Percentiles rank a stretch among this genome's conserved stretches.
phyloP scores from a whole-genome alignment of 2,888 invertebrate genomes.

The Acleris holmiana region DNA sequence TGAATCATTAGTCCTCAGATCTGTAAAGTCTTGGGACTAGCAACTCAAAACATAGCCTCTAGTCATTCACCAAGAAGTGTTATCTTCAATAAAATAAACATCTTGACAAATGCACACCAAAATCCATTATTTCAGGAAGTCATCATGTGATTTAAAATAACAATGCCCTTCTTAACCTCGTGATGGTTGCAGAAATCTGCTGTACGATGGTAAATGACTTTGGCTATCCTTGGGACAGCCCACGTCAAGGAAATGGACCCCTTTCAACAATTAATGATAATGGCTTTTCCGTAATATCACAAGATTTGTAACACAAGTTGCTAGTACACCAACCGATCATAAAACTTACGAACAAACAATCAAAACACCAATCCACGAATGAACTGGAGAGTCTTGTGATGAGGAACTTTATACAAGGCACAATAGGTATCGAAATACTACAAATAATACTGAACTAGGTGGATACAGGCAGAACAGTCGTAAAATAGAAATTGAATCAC shows the following conservation, averaged over 20 bases:
- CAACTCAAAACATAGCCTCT: constrained; percentile 5
- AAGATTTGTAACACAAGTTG: not conserved
- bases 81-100: no score
- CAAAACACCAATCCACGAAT: constrained; percentile 8
- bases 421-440: constrained; percentile 22
- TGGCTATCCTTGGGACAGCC: no score
- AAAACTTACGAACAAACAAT: constrained; percentile 9
- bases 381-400: constrained; percentile 20
- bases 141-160: no score
- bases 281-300: no score
- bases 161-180: no score
- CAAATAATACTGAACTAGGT: constrained; percentile 33
- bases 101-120: no score
- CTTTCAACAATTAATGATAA: no score
- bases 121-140: no score
- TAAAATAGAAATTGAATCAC: not conserved
- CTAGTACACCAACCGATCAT: not conserved
- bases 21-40: constrained; percentile 15
- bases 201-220: no score
- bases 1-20: constrained; percentile 24
- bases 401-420: constrained; percentile 34
- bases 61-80: not conserved
- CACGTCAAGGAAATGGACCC: no score
- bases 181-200: no score
- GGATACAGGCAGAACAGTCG: constrained; percentile 18